Base-by-base conservation (phyloP, 1,140 invertebrate genomes). In the Drosophila sucinea region DNA sequence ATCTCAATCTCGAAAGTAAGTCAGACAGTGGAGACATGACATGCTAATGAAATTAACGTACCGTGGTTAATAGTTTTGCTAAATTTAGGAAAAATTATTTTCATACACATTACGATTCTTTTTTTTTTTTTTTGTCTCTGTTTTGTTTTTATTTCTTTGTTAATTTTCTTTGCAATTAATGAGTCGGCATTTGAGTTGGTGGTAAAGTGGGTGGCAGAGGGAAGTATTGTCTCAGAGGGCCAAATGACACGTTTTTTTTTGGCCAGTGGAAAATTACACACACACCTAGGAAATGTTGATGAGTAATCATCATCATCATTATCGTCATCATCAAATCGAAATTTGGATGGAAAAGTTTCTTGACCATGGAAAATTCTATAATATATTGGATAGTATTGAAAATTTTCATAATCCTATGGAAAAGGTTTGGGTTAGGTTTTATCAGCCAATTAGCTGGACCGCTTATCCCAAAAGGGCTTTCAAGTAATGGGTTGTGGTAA, bases 1-100 rank as follows among this genome's bases (percentile, higher is more conserved):
- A 51, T 23, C 44, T 27, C 23, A 51, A 51, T 51, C 23, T 8
- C 8, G 35, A 47, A 33, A 54, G 35, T 41, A 56, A 72, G 68
- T 76, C 64, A 76, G 71, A 73, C 66, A 77, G 72, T 70, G 58
- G 44, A 73, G 77, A 76, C 65, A 56, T 68, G 73, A 77, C 70
- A 55, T 70, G 84, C 80, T 89, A 87, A 87, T 87, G 80, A 71
- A 87, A 87, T 87, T 87, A 87, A 87, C 83, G 86, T 89, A 83
- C 80, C 80, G 79, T 84, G 80, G 80, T 87, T 87, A 87, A 87
- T 80, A 89, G 77, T 89, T 87, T 89, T 83, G 86, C 77, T 70
- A 89, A 87, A 87, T 89, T 84, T 89, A 68, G 74, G 73, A 79
- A 75, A 86, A 76, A 87, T 87, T 82, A 67, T 87, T 86, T 73